These are phyloP conservation scores for Barypeithes pellucidus DNA, from an alignment of 2,888 invertebrate species.

Conservation along the genomic window DNA sequence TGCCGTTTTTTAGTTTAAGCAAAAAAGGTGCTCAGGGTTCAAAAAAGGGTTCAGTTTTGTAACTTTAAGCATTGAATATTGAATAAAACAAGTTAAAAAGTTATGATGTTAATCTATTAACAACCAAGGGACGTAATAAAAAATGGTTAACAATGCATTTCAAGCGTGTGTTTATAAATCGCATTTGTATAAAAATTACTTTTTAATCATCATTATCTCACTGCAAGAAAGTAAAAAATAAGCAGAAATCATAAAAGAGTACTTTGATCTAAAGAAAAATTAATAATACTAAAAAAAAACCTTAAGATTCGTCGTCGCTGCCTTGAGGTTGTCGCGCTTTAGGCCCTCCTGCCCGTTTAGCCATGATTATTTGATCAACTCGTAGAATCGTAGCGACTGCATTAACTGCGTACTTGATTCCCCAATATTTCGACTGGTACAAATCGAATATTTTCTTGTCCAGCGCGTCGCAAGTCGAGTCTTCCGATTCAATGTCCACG, in stretches of 20 bases:
- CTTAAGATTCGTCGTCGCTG: constrained; percentile 80
- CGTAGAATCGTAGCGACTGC: constrained; percentile 94
- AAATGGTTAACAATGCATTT: background rate
- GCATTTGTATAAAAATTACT: background rate
- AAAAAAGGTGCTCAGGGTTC: too few relatives aligned
- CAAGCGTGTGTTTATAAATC: constrained; percentile 9
- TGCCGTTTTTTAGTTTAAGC: too few relatives aligned
- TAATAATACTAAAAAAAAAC: constrained; percentile 27
- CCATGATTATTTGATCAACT: constrained; percentile 99
- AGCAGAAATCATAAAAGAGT: background rate
- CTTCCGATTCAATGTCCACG: constrained; percentile 89
- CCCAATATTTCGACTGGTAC: constrained; percentile 92
- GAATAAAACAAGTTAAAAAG: background rate
- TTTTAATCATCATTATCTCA: background rate
- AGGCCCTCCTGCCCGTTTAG: constrained; percentile 96
- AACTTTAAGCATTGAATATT: too few relatives aligned
- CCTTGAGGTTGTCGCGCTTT: constrained; percentile 80
- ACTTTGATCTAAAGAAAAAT: background rate
- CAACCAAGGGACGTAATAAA: background rate
- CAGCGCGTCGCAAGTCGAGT: constrained; percentile 82
- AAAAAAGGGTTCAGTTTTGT: too few relatives aligned
- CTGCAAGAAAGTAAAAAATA: background rate
- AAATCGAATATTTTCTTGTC: constrained; percentile 88
- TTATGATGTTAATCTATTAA: constrained; percentile 12
- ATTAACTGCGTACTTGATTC: constrained; percentile 93